Evolutionary conservation across 2,888 invertebrate species (phyloP).

Genomic region (Stratiomys singularior): DNA sequence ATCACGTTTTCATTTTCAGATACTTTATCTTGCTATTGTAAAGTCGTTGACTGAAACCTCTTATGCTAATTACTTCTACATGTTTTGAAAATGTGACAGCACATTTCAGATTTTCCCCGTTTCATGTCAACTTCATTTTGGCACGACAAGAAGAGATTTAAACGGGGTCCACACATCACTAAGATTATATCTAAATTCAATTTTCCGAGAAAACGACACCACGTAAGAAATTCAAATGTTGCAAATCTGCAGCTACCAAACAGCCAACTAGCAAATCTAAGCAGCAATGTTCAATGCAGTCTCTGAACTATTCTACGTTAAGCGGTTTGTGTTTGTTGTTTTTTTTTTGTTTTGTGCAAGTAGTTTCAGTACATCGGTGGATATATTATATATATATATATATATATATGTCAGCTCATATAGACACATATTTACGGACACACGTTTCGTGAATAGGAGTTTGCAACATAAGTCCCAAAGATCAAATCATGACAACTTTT

Average conservation of each 20-base stretch:
- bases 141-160: conserved; percentile 29
- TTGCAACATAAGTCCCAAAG: conserved; percentile 56
- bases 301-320: not conserved
- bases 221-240: conserved; percentile 16
- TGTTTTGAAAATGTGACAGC: conserved; percentile 3
- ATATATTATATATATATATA: not conserved
- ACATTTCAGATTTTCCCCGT: not conserved
- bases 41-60: not conserved
- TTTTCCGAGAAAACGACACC: conserved; percentile 42
- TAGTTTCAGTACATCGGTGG: not conserved
- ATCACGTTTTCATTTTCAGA: no score
- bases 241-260: not conserved
- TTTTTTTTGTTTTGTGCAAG: not conserved
- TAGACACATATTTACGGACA: not conserved
- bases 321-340: not conserved
- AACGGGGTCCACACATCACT: conserved; percentile 33
- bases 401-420: not conserved
- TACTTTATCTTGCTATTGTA: no score
- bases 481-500: conserved; percentile 60
- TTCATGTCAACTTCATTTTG: conserved; percentile 42
- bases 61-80: not conserved
- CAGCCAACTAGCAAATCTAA: not conserved
- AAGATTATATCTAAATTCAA: conserved; percentile 44
- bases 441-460: conserved; percentile 41
- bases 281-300: conserved; percentile 1